Evolutionary conservation across 2,888 invertebrate species (phyloP).

Genomic region (Molanna angustata): DNA sequence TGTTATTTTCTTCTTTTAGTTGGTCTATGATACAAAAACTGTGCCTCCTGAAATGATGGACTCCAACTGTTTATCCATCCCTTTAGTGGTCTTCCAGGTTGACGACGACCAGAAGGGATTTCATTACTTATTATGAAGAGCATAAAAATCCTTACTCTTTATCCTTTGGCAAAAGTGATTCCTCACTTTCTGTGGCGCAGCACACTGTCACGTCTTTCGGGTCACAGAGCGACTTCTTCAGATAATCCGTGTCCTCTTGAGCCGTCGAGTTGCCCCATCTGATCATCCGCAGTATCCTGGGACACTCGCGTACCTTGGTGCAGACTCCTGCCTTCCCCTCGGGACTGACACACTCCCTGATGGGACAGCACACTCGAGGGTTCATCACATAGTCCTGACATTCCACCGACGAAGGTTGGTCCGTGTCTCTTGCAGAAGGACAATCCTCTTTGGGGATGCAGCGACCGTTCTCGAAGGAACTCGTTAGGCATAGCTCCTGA

Average conservation of each 20-base stretch:
- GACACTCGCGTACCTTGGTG: not conserved
- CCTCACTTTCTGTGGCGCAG: conserved; percentile 1
- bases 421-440: not conserved
- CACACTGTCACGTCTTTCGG: not conserved
- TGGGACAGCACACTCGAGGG: conserved; percentile 6
- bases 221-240: not conserved
- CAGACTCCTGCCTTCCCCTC: not conserved
- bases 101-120: too few relatives aligned
- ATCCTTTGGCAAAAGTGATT: too few relatives aligned
- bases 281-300: not conserved
- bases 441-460: conserved; percentile 2
- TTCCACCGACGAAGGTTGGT: too few relatives aligned
- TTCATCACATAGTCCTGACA: not conserved
- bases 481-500: too few relatives aligned
- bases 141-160: too few relatives aligned
- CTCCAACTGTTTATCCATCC: too few relatives aligned
- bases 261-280: conserved; percentile 2
- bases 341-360: not conserved
- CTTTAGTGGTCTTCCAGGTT: too few relatives aligned
- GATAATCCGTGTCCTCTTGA: not conserved
- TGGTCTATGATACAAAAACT: too few relatives aligned
- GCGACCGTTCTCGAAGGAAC: not conserved
- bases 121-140: too few relatives aligned
- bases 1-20: too few relatives aligned
- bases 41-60: too few relatives aligned